Conservation (phyloP, 64 coral and sea anemone genomes). For the Pocillopora verrucosa region DNA sequence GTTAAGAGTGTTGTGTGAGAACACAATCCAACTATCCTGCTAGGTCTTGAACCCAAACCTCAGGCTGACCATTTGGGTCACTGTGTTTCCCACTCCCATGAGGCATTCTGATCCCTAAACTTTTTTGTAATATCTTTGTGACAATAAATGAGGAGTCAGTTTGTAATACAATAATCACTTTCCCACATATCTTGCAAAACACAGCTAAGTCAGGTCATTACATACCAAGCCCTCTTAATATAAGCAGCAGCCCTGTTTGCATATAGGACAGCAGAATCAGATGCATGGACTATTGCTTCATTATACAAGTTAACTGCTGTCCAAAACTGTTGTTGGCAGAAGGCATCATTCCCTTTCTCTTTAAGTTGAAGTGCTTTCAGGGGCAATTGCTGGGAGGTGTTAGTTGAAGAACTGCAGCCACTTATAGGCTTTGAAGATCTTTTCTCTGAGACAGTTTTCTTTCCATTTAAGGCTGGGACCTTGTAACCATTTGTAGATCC, state of each 20-base stretch:
- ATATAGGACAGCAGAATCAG: constrained; percentile 88
- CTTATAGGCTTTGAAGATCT: not conserved
- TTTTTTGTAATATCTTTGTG: no score
- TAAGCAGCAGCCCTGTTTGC: constrained; percentile 94
- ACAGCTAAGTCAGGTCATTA: not conserved
- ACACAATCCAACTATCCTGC: no score
- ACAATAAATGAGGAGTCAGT: no score
- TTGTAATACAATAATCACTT: no score
- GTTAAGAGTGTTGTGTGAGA: no score
- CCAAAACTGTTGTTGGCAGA: constrained; percentile 95
- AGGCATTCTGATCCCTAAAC: no score
- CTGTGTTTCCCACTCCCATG: no score
- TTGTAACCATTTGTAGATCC: constrained; percentile 79
- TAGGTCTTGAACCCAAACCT: no score
- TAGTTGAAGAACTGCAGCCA: constrained; percentile 1
- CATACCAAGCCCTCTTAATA: constrained; percentile 95
- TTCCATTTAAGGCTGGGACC: constrained; percentile 68
- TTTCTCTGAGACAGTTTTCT: constrained; percentile 46
- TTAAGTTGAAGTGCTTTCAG: constrained; percentile 82
- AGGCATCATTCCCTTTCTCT: constrained; percentile 84
- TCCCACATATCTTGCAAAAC: no score
- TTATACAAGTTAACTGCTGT: constrained; percentile 94
- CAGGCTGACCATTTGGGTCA: no score
- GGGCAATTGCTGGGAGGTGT: constrained; percentile 42
- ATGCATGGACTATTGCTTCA: constrained; percentile 82